Evolutionary conservation across 2,888 invertebrate genomes (phyloP).

Genomic region (Lypha dubia): DNA sequence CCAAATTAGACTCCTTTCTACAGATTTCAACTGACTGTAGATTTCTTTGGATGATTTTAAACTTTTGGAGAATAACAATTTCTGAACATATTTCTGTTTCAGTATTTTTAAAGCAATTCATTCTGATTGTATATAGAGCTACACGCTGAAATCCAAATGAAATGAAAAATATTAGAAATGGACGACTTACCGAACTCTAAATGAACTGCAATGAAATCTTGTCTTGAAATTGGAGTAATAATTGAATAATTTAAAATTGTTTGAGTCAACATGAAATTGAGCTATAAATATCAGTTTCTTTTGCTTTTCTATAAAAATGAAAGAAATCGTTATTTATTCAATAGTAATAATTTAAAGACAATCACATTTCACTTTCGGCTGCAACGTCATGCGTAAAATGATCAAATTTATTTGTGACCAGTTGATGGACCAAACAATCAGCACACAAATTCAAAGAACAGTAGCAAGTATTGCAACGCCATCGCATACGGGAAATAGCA

Average conservation of each 20-base stretch:
- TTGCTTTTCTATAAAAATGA: constrained; percentile 29
- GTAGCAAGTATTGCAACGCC: constrained; percentile 88
- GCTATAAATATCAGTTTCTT: constrained; percentile 8
- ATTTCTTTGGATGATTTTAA: too few species aligned
- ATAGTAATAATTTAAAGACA: neutral
- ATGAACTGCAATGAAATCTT: neutral
- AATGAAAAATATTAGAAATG: neutral
- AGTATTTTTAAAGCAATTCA: too few species aligned
- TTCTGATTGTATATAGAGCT: too few species aligned
- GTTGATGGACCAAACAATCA: constrained; percentile 86
- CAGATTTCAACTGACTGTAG: too few species aligned
- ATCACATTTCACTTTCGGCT: constrained; percentile 69
- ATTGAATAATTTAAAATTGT: neutral
- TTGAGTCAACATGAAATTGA: constrained; percentile 3
- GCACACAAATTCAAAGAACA: constrained; percentile 86
- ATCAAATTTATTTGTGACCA: constrained; percentile 79
- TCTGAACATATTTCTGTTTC: too few species aligned
- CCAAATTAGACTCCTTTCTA: too few species aligned
- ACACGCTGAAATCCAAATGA: too few species aligned
- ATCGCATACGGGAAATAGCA: constrained; percentile 87
- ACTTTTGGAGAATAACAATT: too few species aligned
- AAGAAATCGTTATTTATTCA: constrained; percentile 4
- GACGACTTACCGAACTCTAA: constrained; percentile 11
- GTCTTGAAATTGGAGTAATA: constrained; percentile 22
- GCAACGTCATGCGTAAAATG: constrained; percentile 79